Base-by-base conservation (phyloP, 2,888 invertebrate species). In the Pantelozetes paolii region DNA sequence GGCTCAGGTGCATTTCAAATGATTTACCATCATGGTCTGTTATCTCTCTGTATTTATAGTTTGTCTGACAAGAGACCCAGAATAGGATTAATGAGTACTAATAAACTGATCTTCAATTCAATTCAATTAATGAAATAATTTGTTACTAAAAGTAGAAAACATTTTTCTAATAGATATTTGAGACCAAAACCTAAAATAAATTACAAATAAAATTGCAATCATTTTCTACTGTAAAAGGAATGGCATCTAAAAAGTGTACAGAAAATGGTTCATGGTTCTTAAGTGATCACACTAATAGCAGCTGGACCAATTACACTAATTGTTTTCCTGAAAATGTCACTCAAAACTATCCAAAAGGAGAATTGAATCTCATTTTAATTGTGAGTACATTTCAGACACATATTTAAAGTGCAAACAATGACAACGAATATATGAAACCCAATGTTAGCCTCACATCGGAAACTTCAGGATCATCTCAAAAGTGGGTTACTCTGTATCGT, bases 401-500 rank as follows among this genome's bases (percentile, higher is more conserved):
- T 40, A 40, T n/a, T n/a, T n/a, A n/a, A n/a, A n/a, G n/a, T n/a
- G n/a, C 45, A 15, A 18, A 6, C 45, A 45, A 36, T 36, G 42
- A 69, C 18, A 36, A 8, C 36, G 36, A 36, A 36, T 36, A 36
- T 8, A 36, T 8, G 6, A 36, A 5, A 36, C 36, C 5, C 36
- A 36, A 36, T 9, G 23, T 28, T 77, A 82, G 81, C 78, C 77
- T 5, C 80, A 82, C 74, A 76, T 82, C 26, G 79, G 77, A 0
- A 77, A 79, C 3, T 79, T 82, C 15, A 78, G 79, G 62, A 77
- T 81, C 5, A 81, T 84, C 20, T 82, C 83, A 74, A 80, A 81
- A 70, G 79, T 82, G 0, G 84, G 84, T 2, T 84, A 82, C 77
- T 79, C 80, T 9, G 76, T 82, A 2, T 83, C 84, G 0, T 80